A percentile compares a stretch with the other conserved stretches of the same genome.
Evolutionary conservation across 1,140 invertebrate species (phyloP).

Genomic region (Drosophila gunungcola): DNA sequence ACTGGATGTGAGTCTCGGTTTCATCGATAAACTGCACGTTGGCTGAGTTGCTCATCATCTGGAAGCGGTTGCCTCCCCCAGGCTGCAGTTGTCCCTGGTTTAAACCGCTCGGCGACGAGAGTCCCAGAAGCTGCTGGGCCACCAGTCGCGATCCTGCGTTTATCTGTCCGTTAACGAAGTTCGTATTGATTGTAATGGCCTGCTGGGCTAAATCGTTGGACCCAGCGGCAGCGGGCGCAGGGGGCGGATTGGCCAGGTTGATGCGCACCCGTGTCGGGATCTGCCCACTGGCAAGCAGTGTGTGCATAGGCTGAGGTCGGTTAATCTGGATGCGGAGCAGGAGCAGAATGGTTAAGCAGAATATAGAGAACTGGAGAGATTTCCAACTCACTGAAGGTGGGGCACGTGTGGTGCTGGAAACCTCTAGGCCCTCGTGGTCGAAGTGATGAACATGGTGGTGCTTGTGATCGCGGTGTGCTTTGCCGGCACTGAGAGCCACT

Average conservation of each 20-base stretch:
- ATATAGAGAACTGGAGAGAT: no score
- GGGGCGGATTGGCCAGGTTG: constrained; percentile 85
- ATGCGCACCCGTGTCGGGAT: constrained; percentile 87
- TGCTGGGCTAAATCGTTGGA: constrained; percentile 19
- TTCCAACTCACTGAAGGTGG: constrained; percentile 84
- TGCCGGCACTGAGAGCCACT: constrained; percentile 91
- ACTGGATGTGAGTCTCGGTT: constrained; percentile 85
- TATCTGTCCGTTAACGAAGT: constrained; percentile 88
- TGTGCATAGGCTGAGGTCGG: constrained; percentile 86
- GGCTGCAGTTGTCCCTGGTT: neutral
- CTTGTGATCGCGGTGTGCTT: constrained; percentile 93
- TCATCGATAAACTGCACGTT: constrained; percentile 87
- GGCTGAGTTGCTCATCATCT: constrained; percentile 86
- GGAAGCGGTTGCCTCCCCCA: constrained; percentile 35
- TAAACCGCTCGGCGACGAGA: constrained; percentile 9
- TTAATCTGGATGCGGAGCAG: constrained; percentile 63
- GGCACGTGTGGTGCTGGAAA: constrained; percentile 86
- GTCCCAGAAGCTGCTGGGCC: constrained; percentile 86
- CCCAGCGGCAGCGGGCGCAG: neutral
- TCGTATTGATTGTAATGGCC: constrained; percentile 85
- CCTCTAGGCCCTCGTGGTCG: constrained; percentile 89
- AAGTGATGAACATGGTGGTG: constrained; percentile 93
- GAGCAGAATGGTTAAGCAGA: no score
- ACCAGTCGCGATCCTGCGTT: constrained; percentile 86
- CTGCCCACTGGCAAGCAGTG: constrained; percentile 89